Evolutionary conservation across 2,797 vertebrate genomes (phyloP), one percentile per base, ranked within the genome.

Genomic region (Ceryle rudis): DNA sequence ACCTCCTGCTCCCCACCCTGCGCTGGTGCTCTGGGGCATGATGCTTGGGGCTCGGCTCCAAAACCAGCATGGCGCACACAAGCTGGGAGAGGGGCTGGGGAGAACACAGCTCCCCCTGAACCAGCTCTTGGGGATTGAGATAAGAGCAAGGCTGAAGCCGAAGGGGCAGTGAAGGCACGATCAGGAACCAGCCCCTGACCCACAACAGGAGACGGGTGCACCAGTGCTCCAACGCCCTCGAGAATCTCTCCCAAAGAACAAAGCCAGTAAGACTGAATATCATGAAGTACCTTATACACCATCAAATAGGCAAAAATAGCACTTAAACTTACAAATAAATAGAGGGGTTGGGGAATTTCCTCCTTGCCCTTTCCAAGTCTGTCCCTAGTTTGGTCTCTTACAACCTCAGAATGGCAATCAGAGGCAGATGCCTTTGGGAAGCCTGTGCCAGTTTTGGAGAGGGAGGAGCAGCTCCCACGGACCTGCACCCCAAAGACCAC

Each of bases 301-400:
- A 95, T 49, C 89, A 94, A 84, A 74, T 2, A 92, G 94, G 96
- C 81, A 95, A 97, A 95, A 96, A 93, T 72, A 96, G 87, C 93
- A 93, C 72, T 93, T 95, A 88, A 95, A 92, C 91, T 81, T 96
- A 95, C 91, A 96, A 96, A 96, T 96, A 96, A 96, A 96, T 91
- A 92, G 49, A 86, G 75, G 89, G 92, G 64, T 62, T 11, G n/a
- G 89, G 96, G 79, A 91, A 72, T 82, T 25, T 88, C 73, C 57
- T 92, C 83, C 86, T 91, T 78, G 70, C 72, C 81, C 79, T 89
- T 91, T 88, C 89, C 58, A 54, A 44, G 64, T 39, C 31, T 81
- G 75, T 86, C 81, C 84, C 65, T 49, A 29, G 44, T 81, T 69
- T 87, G 91, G 69, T 86, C 60, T 89, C 89, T 39, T 13, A 33